Evolutionary conservation across 2,888 invertebrate species (phyloP).

Genomic region (Sturmia bella): DNA sequence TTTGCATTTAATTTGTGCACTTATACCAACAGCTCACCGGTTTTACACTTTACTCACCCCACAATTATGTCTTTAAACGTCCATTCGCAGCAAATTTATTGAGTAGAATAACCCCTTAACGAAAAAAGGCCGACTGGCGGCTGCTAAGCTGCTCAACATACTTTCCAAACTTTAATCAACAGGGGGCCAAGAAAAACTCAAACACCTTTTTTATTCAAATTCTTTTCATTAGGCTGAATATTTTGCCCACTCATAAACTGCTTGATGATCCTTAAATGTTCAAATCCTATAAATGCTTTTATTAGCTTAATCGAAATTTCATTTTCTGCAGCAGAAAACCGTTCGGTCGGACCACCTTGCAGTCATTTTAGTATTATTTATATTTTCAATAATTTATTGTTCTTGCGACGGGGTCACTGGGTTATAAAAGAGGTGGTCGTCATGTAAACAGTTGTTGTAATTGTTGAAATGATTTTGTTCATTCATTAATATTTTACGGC

Average conservation of each 20-base stretch:
- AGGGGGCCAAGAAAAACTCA: constrained; percentile 26
- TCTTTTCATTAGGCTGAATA: constrained; percentile 47
- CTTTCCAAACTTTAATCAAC: constrained; percentile 51
- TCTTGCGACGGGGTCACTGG: constrained; percentile 20
- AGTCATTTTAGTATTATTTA: not conserved
- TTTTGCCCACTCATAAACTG: constrained; percentile 55
- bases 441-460: not conserved
- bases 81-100: constrained; percentile 18
- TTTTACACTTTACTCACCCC: not conserved
- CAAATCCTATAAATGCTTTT: constrained; percentile 64
- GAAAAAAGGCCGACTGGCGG: not conserved
- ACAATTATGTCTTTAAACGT: constrained; percentile 26
- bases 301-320: constrained; percentile 67
- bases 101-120: constrained; percentile 39
- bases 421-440: constrained; percentile 19
- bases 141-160: constrained; percentile 52
- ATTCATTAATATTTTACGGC: constrained; percentile 66
- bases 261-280: constrained; percentile 67
- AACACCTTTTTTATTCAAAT: constrained; percentile 14
- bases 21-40: constrained; percentile 13
- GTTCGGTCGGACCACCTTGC: not conserved
- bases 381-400: not conserved
- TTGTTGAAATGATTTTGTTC: constrained; percentile 35
- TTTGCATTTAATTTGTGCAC: constrained; percentile 50
- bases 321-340: constrained; percentile 22